These are phyloP conservation scores for Patella pellucida DNA, from an alignment of 2,888 invertebrate genomes.

Conservation along the genomic window DNA sequence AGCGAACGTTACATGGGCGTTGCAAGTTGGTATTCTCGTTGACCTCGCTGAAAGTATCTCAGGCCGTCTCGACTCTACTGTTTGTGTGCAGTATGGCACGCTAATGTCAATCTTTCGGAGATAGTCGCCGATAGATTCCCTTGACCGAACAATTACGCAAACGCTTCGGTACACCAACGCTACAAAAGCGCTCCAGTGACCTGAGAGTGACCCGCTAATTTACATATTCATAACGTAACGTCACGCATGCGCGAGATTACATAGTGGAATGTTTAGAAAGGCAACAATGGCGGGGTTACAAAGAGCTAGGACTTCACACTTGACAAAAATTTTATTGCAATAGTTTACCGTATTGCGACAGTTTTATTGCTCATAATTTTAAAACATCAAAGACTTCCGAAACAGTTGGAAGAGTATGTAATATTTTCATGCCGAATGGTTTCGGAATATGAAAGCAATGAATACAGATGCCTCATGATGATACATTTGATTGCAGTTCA, in stretches of 20 bases:
- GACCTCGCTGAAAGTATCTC: no score
- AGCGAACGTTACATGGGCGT: no score
- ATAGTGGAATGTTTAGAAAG: slow-evolving; percentile 2
- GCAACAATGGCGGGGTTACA: background rate
- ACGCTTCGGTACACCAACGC: background rate
- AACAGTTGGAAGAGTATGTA: background rate
- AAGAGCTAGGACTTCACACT: background rate
- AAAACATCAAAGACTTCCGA: background rate
- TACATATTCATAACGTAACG: slow-evolving; percentile 9
- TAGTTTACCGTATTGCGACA: background rate
- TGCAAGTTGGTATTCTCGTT: no score
- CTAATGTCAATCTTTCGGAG: no score
- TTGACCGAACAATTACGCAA: slow-evolving; percentile 7
- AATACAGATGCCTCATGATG: no score
- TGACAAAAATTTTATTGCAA: background rate
- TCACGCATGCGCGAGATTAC: slow-evolving; percentile 10
- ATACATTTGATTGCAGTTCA: background rate
- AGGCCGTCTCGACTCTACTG: no score
- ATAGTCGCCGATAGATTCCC: background rate
- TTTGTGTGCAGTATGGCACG: no score
- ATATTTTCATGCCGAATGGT: background rate
- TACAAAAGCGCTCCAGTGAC: slow-evolving; percentile 6
- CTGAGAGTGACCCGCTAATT: background rate
- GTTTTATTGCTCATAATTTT: background rate
- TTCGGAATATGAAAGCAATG: background rate